phyloP scores from a whole-genome alignment of 2,113 vertebrate genomes.

The Pteruthius melanotis region DNA sequence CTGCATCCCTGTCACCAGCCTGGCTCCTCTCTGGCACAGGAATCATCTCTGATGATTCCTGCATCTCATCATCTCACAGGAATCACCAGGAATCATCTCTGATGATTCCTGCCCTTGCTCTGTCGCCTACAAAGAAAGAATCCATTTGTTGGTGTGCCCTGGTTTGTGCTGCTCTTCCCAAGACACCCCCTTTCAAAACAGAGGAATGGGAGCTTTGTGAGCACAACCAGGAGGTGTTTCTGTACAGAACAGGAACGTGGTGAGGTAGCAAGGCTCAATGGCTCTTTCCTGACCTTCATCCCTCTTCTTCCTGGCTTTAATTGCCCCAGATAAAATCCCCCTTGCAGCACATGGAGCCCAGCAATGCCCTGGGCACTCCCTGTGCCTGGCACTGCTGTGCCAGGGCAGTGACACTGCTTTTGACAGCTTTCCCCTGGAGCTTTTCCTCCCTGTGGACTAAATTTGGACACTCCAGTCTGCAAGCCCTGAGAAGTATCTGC shows the following conservation, averaged over 20 bases:
- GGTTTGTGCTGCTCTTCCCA: neutral
- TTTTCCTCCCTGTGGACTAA: neutral
- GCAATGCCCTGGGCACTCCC: constrained; percentile 9
- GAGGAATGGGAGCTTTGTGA: neutral
- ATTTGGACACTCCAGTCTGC: neutral
- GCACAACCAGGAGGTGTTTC: neutral
- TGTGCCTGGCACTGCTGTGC: neutral
- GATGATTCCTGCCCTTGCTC: neutral
- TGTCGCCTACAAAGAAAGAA: neutral
- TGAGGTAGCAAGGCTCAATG: neutral
- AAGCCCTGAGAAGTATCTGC: neutral
- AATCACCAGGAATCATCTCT: no score
- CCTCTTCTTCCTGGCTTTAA: neutral
- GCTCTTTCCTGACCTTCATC: neutral
- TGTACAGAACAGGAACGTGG: neutral
- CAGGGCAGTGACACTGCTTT: neutral
- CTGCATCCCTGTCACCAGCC: no score
- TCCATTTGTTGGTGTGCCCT: neutral
- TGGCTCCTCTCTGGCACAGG: neutral
- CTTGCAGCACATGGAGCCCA: neutral
- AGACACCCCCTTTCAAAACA: neutral
- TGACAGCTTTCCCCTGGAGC: constrained; percentile 58
- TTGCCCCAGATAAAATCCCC: neutral
- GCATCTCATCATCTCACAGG: no score
- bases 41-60: neutral